Base-by-base conservation (phyloP, 2,113 vertebrate species). In the Pollachius pollachius region DNA sequence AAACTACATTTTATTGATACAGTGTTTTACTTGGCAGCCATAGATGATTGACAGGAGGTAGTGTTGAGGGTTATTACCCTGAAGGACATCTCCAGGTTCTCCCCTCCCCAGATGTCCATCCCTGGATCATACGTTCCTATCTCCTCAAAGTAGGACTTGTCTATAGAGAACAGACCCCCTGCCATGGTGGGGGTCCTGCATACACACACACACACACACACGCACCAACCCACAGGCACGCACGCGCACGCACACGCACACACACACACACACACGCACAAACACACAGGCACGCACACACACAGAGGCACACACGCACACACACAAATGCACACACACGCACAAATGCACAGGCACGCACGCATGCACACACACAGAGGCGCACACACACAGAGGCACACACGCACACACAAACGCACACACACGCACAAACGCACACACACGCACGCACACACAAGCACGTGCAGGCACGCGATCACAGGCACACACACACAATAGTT, bases 91-190 rank as follows among this genome's bases (percentile, higher is more conserved):
- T 99, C 97, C 87, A 99, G 92, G 90, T 99, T 99, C 87, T 99
- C 96, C 81, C 97, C 97, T 74, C 97, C 97, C 97, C 97, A 99
- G 89, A 99, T 98, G 92, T 99, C 97, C 97, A 99, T 99, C 84
- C 97, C 97, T 71, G 97, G 94, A 93, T 99, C 97, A 73, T 99
- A 99, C 82, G 94, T 96, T 91, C 97, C 97, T 80, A 99, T 97
- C 91, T 99, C 97, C 93, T 99, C 96, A 95, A 99, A 99, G 92
- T 98, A 99, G 73, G 90, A 90, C 89, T 95, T 96, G 92, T 98
- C 93, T 90, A 99, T 99, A 72, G 96, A 95, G 93, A 99, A 99
- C 80, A 99, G 88, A 66, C 97, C 97, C 79, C 97, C 97, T 84
- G 97, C 97, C 97, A 99, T 99, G 71, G 97, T 98, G 78, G 97